Evolutionary conservation across 1,140 invertebrate species (phyloP).

Genomic region (Eriosoma lanigerum): DNA sequence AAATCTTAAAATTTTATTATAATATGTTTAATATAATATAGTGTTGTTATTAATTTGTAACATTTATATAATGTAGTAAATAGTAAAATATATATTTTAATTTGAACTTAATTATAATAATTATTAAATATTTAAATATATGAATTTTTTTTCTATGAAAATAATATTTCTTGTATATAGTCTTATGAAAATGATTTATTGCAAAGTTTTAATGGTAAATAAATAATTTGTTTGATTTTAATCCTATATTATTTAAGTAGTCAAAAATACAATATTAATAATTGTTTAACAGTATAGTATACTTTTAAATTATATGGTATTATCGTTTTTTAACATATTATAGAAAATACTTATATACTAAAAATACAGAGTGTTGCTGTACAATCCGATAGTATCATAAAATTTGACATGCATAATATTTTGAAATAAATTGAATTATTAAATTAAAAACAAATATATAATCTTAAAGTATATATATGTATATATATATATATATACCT

Average conservation of each 20-base stretch:
- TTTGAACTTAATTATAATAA: not conserved
- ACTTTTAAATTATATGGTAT: slow-evolving; percentile 30
- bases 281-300: not conserved
- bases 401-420: not conserved
- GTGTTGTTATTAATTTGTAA: not conserved
- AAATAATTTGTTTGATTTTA: slow-evolving; percentile 33
- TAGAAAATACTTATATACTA: not conserved
- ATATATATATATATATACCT: too few relatives aligned
- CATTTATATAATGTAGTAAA: slow-evolving; percentile 19
- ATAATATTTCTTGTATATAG: slow-evolving; percentile 12
- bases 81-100: not conserved
- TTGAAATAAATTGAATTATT: not conserved
- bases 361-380: slow-evolving; percentile 31
- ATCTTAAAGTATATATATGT: not conserved
- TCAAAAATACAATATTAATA: slow-evolving; percentile 31
- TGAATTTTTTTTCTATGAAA: not conserved
- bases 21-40: not conserved
- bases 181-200: slow-evolving; percentile 32
- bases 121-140: not conserved
- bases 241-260: slow-evolving; percentile 30
- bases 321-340: not conserved
- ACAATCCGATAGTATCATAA: not conserved
- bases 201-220: slow-evolving; percentile 20
- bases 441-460: not conserved
- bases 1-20: slow-evolving; percentile 28